Evolutionary conservation across 2,888 invertebrate species (phyloP).

Genomic region (Ceraclea dissimilis): DNA sequence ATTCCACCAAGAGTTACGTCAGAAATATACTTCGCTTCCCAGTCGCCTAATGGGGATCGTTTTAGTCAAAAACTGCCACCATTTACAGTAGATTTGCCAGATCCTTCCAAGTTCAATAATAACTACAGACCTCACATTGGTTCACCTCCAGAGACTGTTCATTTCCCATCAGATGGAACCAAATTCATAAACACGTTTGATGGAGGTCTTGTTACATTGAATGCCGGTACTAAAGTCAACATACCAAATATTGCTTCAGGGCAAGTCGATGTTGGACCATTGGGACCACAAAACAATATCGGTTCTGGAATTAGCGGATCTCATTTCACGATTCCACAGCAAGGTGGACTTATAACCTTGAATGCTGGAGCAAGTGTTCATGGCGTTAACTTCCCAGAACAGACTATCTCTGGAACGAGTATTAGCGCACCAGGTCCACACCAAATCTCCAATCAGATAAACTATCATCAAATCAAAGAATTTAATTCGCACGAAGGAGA

Average conservation of each 20-base stretch:
- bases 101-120: constrained; percentile 3
- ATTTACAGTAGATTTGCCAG: constrained; percentile 39
- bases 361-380: constrained; percentile 25
- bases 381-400: constrained; percentile 22
- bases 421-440: constrained; percentile 14
- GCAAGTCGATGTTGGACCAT: background rate
- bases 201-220: constrained; percentile 23
- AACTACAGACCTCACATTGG: constrained; percentile 12
- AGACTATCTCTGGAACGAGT: constrained; percentile 21
- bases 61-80: constrained; percentile 35
- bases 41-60: constrained; percentile 33
- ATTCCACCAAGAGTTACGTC: constrained; percentile 44
- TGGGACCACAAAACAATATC: constrained; percentile 13
- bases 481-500: constrained; percentile 30
- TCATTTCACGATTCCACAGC: constrained; percentile 22
- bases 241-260: constrained; percentile 13
- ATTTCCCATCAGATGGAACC: constrained; percentile 12
- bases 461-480: constrained; percentile 16
- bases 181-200: constrained; percentile 23
- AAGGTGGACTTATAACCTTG: constrained; percentile 23
- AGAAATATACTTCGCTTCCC: constrained; percentile 45
- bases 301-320: constrained; percentile 9
- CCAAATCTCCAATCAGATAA: constrained; percentile 9
- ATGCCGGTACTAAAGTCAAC: constrained; percentile 24
- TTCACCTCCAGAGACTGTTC: constrained; percentile 8